phyloP scores from a whole-genome alignment of 1,140 invertebrate species.

The Luehdorfia chinensis region DNA sequence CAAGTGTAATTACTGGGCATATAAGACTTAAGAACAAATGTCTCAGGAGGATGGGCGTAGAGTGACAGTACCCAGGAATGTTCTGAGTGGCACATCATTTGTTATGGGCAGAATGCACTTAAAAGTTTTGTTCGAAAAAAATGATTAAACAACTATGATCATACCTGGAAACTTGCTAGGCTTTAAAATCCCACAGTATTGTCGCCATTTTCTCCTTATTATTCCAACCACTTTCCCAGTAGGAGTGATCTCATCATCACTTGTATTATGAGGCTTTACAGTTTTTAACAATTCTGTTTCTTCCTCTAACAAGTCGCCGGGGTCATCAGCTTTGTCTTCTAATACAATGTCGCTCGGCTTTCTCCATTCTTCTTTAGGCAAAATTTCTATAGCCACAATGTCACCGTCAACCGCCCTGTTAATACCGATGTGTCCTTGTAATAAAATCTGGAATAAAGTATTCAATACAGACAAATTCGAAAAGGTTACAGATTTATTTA shows the following conservation, averaged over 20 bases:
- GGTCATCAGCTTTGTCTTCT: slow-evolving; percentile 87
- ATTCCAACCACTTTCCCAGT: slow-evolving; percentile 96
- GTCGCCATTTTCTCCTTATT: slow-evolving; percentile 96
- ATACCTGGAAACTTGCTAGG: slow-evolving; percentile 86
- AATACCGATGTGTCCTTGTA: slow-evolving; percentile 92
- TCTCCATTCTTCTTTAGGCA: slow-evolving; percentile 95
- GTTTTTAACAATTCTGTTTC: slow-evolving; percentile 73
- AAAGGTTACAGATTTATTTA: not conserved
- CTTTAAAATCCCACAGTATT: slow-evolving; percentile 97
- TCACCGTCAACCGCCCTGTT: slow-evolving; percentile 99
- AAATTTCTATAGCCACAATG: slow-evolving; percentile 93
- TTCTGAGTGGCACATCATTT: no score
- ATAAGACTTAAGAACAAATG: no score
- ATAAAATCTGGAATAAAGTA: slow-evolving; percentile 81
- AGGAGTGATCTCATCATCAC: slow-evolving; percentile 78
- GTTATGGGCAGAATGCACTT: no score
- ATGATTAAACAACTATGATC: no score
- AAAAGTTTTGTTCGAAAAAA: no score
- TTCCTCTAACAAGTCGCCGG: slow-evolving; percentile 82
- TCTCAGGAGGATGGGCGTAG: no score
- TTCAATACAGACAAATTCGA: not conserved
- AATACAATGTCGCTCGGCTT: slow-evolving; percentile 90
- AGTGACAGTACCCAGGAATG: no score
- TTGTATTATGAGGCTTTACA: slow-evolving; percentile 35
- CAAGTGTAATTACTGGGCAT: no score